A percentile compares a stretch with the other conserved stretches of the same genome.
phyloP scores from a whole-genome alignment of 1,140 invertebrate genomes.

The Neuroterus valhalla region DNA sequence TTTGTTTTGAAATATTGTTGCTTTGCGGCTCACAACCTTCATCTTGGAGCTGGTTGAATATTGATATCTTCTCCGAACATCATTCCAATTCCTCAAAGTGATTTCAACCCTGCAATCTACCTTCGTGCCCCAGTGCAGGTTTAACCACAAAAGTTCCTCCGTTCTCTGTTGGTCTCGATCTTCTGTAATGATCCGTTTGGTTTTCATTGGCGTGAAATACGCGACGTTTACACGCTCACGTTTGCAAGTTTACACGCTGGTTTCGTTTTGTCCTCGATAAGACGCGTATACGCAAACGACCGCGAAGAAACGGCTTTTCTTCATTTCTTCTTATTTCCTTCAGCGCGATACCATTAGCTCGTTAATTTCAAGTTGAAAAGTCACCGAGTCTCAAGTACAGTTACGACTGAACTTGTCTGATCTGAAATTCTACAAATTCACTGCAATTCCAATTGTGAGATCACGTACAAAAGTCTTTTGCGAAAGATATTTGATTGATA shows the following conservation, averaged over 20 bases:
- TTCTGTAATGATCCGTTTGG: constrained; percentile 59
- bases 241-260: constrained; percentile 51
- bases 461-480: no score
- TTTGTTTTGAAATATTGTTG: no score
- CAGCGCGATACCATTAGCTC: background rate
- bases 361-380: background rate
- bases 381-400: background rate
- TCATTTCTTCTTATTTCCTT: background rate
- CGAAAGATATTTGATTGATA: no score
- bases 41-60: no score
- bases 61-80: constrained; percentile 29
- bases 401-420: background rate
- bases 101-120: background rate
- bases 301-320: no score
- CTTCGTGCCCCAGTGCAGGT: background rate
- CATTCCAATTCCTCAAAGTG: constrained; percentile 20
- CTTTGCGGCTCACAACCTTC: no score
- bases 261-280: constrained; percentile 37
- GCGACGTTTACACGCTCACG: constrained; percentile 55
- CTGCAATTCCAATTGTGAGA: no score
- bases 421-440: background rate
- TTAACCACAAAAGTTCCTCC: constrained; percentile 56
- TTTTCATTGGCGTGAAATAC: constrained; percentile 62
- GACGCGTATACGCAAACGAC: constrained; percentile 4
- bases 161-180: constrained; percentile 45